Evolutionary conservation across 1,140 invertebrate genomes (phyloP), one percentile per base, ranked within the genome.

Genomic region (Linepithema humile): DNA sequence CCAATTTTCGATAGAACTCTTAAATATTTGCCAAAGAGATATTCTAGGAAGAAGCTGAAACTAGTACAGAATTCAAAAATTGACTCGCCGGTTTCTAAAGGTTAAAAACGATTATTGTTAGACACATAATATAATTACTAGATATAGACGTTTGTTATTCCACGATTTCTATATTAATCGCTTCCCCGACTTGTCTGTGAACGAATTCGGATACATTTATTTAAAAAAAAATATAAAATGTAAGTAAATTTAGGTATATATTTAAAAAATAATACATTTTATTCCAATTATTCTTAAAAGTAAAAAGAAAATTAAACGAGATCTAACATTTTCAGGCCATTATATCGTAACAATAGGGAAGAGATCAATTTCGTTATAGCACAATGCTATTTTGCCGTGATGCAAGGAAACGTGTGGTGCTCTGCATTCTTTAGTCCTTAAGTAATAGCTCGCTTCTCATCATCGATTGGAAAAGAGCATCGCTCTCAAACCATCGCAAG

Each of bases 321-420:
- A 72, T n/a, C 12, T 12, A 1, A 55, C 2, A 53, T 38, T 38
- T 55, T 38, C 6, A 6, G 29, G 20, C 38, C 67, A 35, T 35
- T 29, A 55, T 23, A 55, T 72, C 48, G 48, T 12, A 38, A n/a
- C 69, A 55, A 72, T 32, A 7, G 69, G 69, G 69, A 72, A 53
- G 32, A 35, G 69, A 72, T 72, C 38, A 72, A 48, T 15, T 55
- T 1, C 12, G 5, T 72, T 55, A 72, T 38, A 38, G 64, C 43
- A 72, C 69, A 72, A 72, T 72, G 69, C 26, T 29, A 53, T 53
- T 45, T 35, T 70, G 69, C 45, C 29, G 2, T 9, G 45, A 55
- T n/a, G n/a, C n/a, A n/a, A n/a, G 48, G 32, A 55, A 72, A 72
- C 69, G 29, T 53, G 45, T 23, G 3, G 29, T 45, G 35, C 32